Conservation (phyloP, 2,797 vertebrate species). For the Lagothrix lagotricha region DNA sequence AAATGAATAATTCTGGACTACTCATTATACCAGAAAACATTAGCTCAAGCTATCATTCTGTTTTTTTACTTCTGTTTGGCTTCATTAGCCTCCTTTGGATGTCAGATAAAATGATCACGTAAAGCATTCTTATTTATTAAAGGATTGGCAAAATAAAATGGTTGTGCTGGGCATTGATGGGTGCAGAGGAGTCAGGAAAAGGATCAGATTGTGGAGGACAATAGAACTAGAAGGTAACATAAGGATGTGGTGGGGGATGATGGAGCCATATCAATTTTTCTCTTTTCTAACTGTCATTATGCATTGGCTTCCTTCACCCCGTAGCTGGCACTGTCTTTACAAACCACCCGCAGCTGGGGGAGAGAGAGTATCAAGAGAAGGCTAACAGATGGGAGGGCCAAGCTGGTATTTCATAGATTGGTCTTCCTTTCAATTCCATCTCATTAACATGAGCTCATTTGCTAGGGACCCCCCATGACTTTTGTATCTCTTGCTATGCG, state of each 20-base stretch:
- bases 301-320: not conserved
- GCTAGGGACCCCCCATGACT: too few species aligned
- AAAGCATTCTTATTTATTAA: constrained; percentile 1
- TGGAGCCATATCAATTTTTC: not conserved
- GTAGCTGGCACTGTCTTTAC: not conserved
- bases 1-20: constrained; percentile 36
- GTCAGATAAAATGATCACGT: constrained; percentile 22
- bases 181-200: not conserved
- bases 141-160: not conserved
- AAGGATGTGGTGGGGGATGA: not conserved
- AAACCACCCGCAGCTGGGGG: not conserved
- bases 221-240: not conserved
- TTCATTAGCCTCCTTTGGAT: constrained; percentile 21
- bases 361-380: not conserved
- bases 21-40: constrained; percentile 20
- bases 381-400: not conserved
- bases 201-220: not conserved
- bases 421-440: constrained; percentile 30
- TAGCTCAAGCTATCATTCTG: constrained; percentile 40
- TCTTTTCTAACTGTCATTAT: not conserved
- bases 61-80: constrained; percentile 53
- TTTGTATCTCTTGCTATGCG: not conserved
- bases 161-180: not conserved
- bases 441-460: not conserved
- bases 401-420: not conserved